Percentiles rank a stretch among this genome's conserved stretches.
Conservation (phyloP, 2,113 vertebrate genomes). For the Cyphomyrus discorhynchus region DNA sequence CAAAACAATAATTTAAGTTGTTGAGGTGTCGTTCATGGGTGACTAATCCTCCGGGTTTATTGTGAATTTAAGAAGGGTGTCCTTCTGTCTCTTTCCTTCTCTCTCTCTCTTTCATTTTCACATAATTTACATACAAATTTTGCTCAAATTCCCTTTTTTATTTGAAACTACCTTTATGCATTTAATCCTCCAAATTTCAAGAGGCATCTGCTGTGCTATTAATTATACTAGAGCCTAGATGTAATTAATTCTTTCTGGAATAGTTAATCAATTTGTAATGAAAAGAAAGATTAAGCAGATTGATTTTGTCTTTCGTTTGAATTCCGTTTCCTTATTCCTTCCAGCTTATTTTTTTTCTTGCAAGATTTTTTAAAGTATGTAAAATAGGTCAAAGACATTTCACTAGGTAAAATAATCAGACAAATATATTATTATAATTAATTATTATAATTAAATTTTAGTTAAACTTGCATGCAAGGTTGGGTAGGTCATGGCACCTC, state of each 20-base stretch:
- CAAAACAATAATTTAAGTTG: not conserved
- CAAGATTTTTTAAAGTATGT: not conserved
- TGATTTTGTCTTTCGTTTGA: slow-evolving; percentile 63
- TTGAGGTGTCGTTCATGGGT: not conserved
- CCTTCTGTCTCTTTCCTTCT: not conserved
- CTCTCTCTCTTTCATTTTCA: not conserved
- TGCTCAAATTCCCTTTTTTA: not conserved
- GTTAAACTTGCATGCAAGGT: not conserved
- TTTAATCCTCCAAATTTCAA: slow-evolving; percentile 76
- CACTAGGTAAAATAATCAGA: not conserved
- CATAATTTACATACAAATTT: not conserved
- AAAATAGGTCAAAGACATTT: not conserved
- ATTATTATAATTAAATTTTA: not conserved
- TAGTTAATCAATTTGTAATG: slow-evolving; percentile 80
- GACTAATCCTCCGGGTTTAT: not conserved
- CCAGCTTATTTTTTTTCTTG: not conserved
- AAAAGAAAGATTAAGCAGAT: slow-evolving; percentile 77
- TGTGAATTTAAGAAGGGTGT: not conserved
- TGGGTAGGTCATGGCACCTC: not conserved
- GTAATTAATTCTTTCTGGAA: slow-evolving; percentile 79
- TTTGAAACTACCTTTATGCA: slow-evolving; percentile 10
- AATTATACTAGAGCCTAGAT: slow-evolving; percentile 68
- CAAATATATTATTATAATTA: not conserved
- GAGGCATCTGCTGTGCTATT: slow-evolving; percentile 69
- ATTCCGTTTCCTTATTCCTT: slow-evolving; percentile 61